Evolutionary conservation across 2,888 invertebrate genomes (phyloP).

Genomic region (Pseudanteris insignis): DNA sequence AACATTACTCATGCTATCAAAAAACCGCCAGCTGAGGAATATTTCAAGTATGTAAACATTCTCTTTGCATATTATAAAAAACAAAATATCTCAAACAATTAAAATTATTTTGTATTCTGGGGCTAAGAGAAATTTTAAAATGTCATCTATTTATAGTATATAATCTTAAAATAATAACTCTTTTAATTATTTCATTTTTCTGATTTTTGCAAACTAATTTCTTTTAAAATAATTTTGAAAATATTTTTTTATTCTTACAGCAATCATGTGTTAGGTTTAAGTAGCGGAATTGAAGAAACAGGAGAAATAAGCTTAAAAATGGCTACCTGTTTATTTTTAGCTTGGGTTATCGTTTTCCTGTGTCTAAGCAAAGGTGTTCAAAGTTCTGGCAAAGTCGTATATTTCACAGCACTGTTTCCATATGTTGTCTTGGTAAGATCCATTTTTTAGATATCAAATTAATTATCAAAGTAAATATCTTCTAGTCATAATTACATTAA

Average conservation of each 20-base stretch:
- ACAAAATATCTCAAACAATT: too few relatives aligned
- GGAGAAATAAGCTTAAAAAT: slow-evolving; percentile 75
- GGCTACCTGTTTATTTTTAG: slow-evolving; percentile 78
- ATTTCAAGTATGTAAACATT: slow-evolving; percentile 72
- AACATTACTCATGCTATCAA: slow-evolving; percentile 71
- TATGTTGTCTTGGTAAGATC: slow-evolving; percentile 77
- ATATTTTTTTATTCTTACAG: slow-evolving; percentile 55
- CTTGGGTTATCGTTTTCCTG: slow-evolving; percentile 82
- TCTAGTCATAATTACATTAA: too few relatives aligned
- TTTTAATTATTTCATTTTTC: too few relatives aligned
- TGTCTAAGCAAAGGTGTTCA: slow-evolving; percentile 83
- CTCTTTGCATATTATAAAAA: too few relatives aligned
- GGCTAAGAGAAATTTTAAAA: too few relatives aligned
- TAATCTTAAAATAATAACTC: too few relatives aligned
- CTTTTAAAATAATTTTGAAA: too few relatives aligned
- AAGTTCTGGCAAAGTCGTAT: slow-evolving; percentile 83
- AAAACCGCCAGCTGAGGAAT: slow-evolving; percentile 78
- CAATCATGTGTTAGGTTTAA: slow-evolving; percentile 73
- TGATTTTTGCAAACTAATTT: too few relatives aligned
- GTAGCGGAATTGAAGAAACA: slow-evolving; percentile 78
- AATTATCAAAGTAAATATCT: too few relatives aligned
- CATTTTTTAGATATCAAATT: too few relatives aligned
- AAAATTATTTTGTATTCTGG: too few relatives aligned
- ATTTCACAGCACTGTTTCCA: slow-evolving; percentile 80
- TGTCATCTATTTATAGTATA: too few relatives aligned